Base-by-base conservation (phyloP, 2,113 vertebrate species). In the Atractosteus spatula region DNA sequence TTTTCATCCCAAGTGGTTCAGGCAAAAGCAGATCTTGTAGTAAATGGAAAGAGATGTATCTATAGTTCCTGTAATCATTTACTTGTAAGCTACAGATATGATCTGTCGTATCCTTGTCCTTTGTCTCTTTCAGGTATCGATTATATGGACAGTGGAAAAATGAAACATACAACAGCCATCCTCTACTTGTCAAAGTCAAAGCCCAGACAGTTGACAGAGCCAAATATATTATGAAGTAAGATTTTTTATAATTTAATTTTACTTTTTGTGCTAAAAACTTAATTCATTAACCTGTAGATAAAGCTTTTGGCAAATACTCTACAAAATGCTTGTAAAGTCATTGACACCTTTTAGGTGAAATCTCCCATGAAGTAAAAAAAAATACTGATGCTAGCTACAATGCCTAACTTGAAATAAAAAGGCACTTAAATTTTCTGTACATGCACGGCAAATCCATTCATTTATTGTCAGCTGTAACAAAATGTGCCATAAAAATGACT, bases 121-220 rank as follows among this genome's bases (percentile, higher is more conserved):
- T 55, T 0, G 74, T 44, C 47, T 65, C 54, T 16, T 45, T 62
- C 80, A 99, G 97, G 89, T 99, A 99, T 77, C 96, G 96, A 76
- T 91, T 99, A 41, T 99, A 98, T 74, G 97, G 97, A 7, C 97
- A 99, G 0, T 99, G 96, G 97, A 99, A 99, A 87, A 99, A 98
- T 4, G 97, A 99, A 87, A 99, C 96, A 0, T 99, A 99, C 74
- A 93, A 93, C 11, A 94, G 92, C 77, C 97, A 99, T 77, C 96
- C 96, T 0, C 90, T 98, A 73, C 86, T 99, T 75, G 96, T 99
- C 75, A 99, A 97, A 90, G 95, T 99, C 83, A 99, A 99, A 92
- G 97, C 97, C 85, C 96, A 98, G 78, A 97, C 96, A 64, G 93
- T 98, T 81, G 96, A 98, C 82, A 79, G 95, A 86, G 95, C 96